phyloP scores from a whole-genome alignment of 2,888 invertebrate species.

The Rhopalosiphum nymphaeae region DNA sequence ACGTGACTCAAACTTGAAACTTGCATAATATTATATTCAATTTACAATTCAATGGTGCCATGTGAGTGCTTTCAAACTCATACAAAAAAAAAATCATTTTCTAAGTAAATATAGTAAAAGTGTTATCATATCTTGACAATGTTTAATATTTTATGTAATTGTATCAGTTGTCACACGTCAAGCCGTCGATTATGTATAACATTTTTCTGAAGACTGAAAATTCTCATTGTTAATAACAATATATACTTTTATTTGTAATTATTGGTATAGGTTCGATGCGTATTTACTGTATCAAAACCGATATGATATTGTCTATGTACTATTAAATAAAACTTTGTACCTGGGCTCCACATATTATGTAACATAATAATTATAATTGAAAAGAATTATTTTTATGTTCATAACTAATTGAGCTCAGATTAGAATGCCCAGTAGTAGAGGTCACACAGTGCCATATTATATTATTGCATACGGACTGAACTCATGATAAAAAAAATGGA shows the following conservation, averaged over 20 bases:
- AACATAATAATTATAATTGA: constrained; percentile 28
- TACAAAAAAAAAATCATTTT: neutral
- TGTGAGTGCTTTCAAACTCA: neutral
- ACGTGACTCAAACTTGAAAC: neutral
- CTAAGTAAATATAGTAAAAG: neutral
- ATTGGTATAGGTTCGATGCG: neutral
- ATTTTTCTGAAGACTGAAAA: neutral
- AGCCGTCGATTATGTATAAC: neutral
- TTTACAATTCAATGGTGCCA: neutral
- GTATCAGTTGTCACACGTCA: neutral
- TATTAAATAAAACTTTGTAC: constrained; percentile 20
- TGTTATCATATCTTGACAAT: neutral
- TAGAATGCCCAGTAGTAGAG: neutral
- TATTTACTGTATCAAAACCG: neutral
- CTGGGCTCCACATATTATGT: neutral
- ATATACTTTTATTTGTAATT: neutral
- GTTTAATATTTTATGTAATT: no score
- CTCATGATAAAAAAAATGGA: neutral
- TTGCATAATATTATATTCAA: neutral
- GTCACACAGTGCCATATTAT: neutral
- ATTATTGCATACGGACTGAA: neutral
- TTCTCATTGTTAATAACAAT: neutral
- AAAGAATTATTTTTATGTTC: neutral
- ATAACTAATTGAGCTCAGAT: constrained; percentile 26
- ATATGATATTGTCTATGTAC: neutral